A percentile compares a stretch with the other conserved stretches of the same genome.
These are phyloP conservation scores for Anseranas semipalmata DNA, from an alignment of 2,113 vertebrate genomes.

Conservation along the genomic window DNA sequence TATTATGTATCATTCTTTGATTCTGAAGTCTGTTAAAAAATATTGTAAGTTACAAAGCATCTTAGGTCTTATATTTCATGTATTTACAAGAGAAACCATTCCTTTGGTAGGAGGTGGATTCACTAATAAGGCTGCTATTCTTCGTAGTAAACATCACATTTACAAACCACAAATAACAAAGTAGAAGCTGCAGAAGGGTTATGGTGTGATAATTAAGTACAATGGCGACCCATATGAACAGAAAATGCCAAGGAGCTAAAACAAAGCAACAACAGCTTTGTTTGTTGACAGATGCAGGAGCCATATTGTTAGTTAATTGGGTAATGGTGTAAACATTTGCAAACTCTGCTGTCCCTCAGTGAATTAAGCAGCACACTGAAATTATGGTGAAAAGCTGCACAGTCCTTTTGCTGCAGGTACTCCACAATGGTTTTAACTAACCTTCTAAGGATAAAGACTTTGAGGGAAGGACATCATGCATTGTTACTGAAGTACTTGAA, in stretches of 20 bases:
- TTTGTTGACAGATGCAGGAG: slow-evolving; percentile 98
- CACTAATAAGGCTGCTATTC: slow-evolving; percentile 57
- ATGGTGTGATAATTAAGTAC: slow-evolving; percentile 85
- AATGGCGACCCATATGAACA: slow-evolving; percentile 85
- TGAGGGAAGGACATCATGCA: neutral
- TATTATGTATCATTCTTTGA: neutral
- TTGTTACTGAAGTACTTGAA: neutral
- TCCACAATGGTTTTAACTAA: neutral
- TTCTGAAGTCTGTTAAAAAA: neutral
- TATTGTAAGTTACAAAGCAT: neutral
- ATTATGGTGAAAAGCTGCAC: slow-evolving; percentile 70
- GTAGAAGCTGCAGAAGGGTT: slow-evolving; percentile 79
- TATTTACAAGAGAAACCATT: slow-evolving; percentile 38
- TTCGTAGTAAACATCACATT: slow-evolving; percentile 71
- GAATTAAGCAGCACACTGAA: slow-evolving; percentile 75
- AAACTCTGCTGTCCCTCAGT: slow-evolving; percentile 90
- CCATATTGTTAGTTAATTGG: slow-evolving; percentile 98
- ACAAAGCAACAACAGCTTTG: slow-evolving; percentile 96
- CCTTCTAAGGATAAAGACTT: neutral
- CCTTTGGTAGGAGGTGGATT: slow-evolving; percentile 22
- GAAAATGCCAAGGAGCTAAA: slow-evolving; percentile 84
- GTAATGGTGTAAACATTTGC: slow-evolving; percentile 99
- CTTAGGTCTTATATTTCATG: neutral
- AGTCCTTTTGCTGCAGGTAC: slow-evolving; percentile 50
- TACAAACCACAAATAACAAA: slow-evolving; percentile 81